Percentiles rank a stretch among this genome's conserved stretches.
These are phyloP conservation scores for Melieria omissa DNA, from an alignment of 2,888 invertebrate species.

Conservation along the genomic window DNA sequence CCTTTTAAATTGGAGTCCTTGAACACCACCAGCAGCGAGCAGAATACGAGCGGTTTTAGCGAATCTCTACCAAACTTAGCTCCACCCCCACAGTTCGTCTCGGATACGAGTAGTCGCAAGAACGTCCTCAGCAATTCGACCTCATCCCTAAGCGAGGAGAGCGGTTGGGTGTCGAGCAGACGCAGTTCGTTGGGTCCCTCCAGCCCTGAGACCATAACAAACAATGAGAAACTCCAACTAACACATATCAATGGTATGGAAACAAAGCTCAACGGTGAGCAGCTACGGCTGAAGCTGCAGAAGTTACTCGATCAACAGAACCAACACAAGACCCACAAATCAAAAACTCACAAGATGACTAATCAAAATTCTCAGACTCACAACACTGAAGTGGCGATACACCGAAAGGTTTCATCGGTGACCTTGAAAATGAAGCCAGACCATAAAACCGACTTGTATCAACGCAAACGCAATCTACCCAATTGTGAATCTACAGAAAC, in stretches of 20 bases:
- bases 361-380: slow-evolving; percentile 49
- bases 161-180: slow-evolving; percentile 88
- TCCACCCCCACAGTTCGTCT: slow-evolving; percentile 73
- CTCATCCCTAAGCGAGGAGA: slow-evolving; percentile 82
- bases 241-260: slow-evolving; percentile 56
- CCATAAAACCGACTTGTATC: slow-evolving; percentile 51
- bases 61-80: slow-evolving; percentile 80
- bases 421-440: slow-evolving; percentile 59
- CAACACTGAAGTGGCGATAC: slow-evolving; percentile 51
- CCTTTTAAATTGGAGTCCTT: slow-evolving; percentile 73
- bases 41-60: slow-evolving; percentile 70
- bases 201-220: slow-evolving; percentile 69
- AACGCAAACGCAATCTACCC: slow-evolving; percentile 51
- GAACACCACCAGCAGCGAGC: slow-evolving; percentile 58
- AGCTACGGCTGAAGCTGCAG: slow-evolving; percentile 74
- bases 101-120: slow-evolving; percentile 52
- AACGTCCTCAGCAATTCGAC: slow-evolving; percentile 70
- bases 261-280: slow-evolving; percentile 73
- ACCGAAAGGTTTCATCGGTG: slow-evolving; percentile 62
- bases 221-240: slow-evolving; percentile 49
- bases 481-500: slow-evolving; percentile 59
- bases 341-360: slow-evolving; percentile 46
- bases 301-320: slow-evolving; percentile 69
- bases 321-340: slow-evolving; percentile 43
- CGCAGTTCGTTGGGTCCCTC: slow-evolving; percentile 74